Evolutionary conservation across 2,113 vertebrate genomes (phyloP), one percentile per base, ranked within the genome.

Genomic region (Tychaedon coryphoeus): DNA sequence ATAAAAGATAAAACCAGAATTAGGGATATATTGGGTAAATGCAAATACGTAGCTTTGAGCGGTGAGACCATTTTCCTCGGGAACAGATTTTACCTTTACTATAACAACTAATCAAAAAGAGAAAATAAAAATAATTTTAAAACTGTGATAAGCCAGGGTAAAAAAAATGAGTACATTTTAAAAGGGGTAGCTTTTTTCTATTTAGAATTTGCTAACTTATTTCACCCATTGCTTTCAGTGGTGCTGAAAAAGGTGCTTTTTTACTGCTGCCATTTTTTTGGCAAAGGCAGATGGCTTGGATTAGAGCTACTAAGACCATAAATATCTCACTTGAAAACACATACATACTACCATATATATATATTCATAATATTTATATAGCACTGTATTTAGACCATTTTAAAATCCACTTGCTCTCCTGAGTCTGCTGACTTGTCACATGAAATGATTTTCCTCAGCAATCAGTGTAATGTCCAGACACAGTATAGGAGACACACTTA

Each of bases 361-460:
- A 92, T 64, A 84, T 87, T 87, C 84, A 87, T 91, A 93, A 92
- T 95, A 93, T 93, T 96, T 96, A 96, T 90, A 91, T 71, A 88
- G 85, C n/a, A 1, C 82, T 67, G 88, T 78, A 90, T 94, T 96
- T 95, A 95, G 92, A 61, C 60, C 77, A 26, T 90, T 92, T 96
- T 92, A 96, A 96, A 96, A 92, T 88, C 92, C 88, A 92, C 94
- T 96, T 96, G 72, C 88, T 95, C 90, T 94, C 61, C 88, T 53
- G 82, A 94, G 69, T 34, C 78, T 0, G 4, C 64, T 75, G 92
- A 84, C 65, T 84, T 94, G 90, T 86, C 92, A 97, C 61, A 86
- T 90, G 92, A 88, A 84, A 95, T 92, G 43, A 92, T 74, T 88
- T 96, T 71, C 67, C 82, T 93, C 93, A 81, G 78, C 92, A 33